Evolutionary conservation across 2,888 invertebrate genomes (phyloP), one percentile per base, ranked within the genome.

Genomic region (Buathra laborator): DNA sequence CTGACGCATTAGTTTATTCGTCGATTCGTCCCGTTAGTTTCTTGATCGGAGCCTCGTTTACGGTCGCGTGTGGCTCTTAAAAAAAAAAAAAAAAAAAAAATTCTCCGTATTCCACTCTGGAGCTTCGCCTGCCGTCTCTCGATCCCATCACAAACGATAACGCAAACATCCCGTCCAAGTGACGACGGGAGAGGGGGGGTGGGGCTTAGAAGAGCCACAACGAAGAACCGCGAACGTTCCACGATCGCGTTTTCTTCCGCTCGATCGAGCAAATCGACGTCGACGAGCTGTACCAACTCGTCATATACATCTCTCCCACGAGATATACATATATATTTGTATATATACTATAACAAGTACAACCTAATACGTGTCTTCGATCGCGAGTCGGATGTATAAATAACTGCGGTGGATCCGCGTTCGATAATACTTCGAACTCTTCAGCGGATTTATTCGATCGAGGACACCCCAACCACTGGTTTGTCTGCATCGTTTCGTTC

Each of bases 251-350:
- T 84, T 80, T 48, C 80, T 84, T 84, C 80, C 84, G 84, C 67
- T 53, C 72, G 76, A 84, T 80, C 84, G 80, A 76, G 75, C 84
- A 76, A 80, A 84, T 48, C 71, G 48, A 19, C 71, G 59, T 62
- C 75, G 84, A 84, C 71, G 71, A 71, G 79, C 74, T 56, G 19
- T 24, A 66, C 64, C 64, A 43, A 37, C 37, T 43, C 64, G 37
- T 66, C 64, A n/a, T 16, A 66, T 37, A 43, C 9, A 16, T 10
- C 48, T 51, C 43, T 76, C 66, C 48, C 32, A n/a, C 48, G 12
- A 32, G 14, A 12, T 32, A 64, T 19, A 56, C 53, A 56, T 29
- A 51, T 6, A 29, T 48, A 32, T 12, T 32, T 29, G 1, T 12
- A 12, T 29, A 70, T 4, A 70, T 48, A 19, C 19, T 12, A 16